Evolutionary conservation across 2,888 invertebrate genomes (phyloP), one percentile per base, ranked within the genome.

Genomic region (Megamerina dolium): DNA sequence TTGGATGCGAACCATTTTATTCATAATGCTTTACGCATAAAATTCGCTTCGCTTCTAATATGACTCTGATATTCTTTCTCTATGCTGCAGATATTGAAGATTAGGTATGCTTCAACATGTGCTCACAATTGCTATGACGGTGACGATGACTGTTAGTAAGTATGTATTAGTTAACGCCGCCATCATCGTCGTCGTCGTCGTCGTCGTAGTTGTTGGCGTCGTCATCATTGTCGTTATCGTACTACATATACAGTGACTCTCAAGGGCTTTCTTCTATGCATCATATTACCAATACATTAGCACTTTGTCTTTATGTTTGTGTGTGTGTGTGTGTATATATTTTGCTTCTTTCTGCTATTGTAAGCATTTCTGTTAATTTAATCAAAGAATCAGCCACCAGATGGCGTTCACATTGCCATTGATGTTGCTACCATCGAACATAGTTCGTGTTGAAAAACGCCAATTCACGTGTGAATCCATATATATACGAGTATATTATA

Each of bases 361-460:
- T n/a, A n/a, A n/a, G n/a, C n/a, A n/a, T n/a, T 59, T 51, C 51
- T 51, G 55, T 63, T 66, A 63, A 63, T 61, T 64, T 64, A 63
- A 68, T 68, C 59, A 60, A 44, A 41, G 43, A 57, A 49, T 56
- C 56, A 55, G 55, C 61, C 70, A 61, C 61, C 55, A 68, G 68
- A 55, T 68, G 70, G 67, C 61, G 63, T 57, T 65, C 49, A 46
- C 49, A 50, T 47, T 49, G n/a, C n/a, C n/a, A n/a, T n/a, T n/a
- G n/a, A n/a, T n/a, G n/a, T n/a, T n/a, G n/a, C n/a, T n/a, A n/a
- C n/a, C n/a, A n/a, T n/a, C n/a, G n/a, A n/a, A n/a, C n/a, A n/a
- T n/a, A n/a, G n/a, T n/a, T n/a, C 50, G 49, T 55, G 58, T 52
- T 56, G 53, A 57, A 49, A 52, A 52, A 43, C 53, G 17, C n/a